A percentile compares a stretch with the other conserved stretches of the same genome.
Conservation (phyloP, 2,113 vertebrate genomes). For the Odontophorus gujanensis region DNA sequence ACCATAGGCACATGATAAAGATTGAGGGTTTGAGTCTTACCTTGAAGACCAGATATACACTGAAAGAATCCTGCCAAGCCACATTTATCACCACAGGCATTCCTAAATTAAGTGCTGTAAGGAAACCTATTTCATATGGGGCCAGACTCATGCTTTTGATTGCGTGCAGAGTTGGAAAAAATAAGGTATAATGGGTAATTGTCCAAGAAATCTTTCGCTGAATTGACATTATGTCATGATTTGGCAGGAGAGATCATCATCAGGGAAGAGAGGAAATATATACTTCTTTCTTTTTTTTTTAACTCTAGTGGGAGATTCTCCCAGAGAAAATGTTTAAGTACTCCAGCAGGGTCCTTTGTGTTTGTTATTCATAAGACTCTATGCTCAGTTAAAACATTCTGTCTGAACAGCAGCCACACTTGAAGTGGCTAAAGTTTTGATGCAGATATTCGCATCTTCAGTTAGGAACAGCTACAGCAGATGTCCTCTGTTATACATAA, state of each 20-base stretch:
- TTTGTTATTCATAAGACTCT: background rate
- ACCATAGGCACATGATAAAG: background rate
- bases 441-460: background rate
- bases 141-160: background rate
- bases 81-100: background rate
- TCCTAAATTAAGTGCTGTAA: background rate
- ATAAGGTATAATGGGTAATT: background rate
- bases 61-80: background rate
- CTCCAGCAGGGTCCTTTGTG: background rate
- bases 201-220: background rate
- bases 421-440: background rate
- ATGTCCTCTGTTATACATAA: background rate
- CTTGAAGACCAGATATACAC: rapidly evolving
- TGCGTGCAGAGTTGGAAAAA: background rate
- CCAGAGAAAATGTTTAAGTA: background rate
- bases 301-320: background rate
- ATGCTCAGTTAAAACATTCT: background rate
- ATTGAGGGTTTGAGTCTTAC: background rate
- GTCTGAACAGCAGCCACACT: background rate
- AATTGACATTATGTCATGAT: background rate
- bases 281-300: background rate
- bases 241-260: background rate
- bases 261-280: background rate
- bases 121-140: background rate
- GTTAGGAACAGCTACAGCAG: background rate